A percentile compares a stretch with the other conserved stretches of the same genome.
Evolutionary conservation across 1,140 invertebrate genomes (phyloP).

Genomic region (Bombus turneri): DNA sequence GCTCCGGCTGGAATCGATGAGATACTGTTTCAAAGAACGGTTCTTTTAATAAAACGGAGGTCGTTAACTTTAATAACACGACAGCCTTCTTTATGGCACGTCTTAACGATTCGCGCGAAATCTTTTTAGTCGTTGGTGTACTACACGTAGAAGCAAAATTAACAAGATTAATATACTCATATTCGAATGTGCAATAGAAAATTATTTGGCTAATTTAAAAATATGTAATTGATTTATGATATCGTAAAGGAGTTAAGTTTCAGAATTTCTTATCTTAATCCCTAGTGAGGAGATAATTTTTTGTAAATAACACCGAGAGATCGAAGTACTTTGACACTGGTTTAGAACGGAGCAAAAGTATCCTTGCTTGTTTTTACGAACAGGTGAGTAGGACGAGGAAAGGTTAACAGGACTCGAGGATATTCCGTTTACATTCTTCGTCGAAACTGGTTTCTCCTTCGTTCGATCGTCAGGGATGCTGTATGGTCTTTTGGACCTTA

Average conservation of each 20-base stretch:
- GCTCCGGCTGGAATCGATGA: neutral
- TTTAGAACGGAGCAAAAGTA: neutral
- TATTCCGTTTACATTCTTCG: constrained; percentile 78
- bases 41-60: neutral
- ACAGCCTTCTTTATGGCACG: neutral
- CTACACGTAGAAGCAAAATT: no score
- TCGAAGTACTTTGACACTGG: neutral
- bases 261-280: neutral
- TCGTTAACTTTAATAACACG: neutral
- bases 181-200: no score
- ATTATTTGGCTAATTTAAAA: no score
- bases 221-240: no score
- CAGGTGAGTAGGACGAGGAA: constrained; percentile 69
- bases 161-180: no score
- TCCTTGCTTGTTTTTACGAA: constrained; percentile 57
- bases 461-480: constrained; percentile 43
- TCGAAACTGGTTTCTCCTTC: constrained; percentile 76
- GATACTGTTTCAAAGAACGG: neutral
- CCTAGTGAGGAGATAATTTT: neutral
- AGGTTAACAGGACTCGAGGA: constrained; percentile 77
- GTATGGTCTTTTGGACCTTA: constrained; percentile 37
- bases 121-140: no score
- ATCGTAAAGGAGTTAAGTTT: no score
- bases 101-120: neutral
- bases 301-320: neutral